Evolutionary conservation across 2,113 vertebrate species (phyloP), one percentile per base, ranked within the genome.

Genomic region (Brachyistius frenatus): DNA sequence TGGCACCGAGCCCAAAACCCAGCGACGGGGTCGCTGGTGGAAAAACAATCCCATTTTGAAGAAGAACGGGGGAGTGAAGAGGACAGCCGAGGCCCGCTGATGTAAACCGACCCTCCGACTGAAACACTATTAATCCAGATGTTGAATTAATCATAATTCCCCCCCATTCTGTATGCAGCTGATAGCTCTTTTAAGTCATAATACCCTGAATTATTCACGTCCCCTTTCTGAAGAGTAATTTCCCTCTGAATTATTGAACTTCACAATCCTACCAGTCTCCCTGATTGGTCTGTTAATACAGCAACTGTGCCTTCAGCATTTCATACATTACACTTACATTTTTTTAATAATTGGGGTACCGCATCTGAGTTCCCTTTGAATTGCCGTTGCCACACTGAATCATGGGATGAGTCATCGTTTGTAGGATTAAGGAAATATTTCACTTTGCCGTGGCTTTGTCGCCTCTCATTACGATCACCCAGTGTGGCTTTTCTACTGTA

Each of bases 151-250:
- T 94, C 92, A 94, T 91, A 81, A 74, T 86, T 78, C 73, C 68
- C 66, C 76, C 85, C 72, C 78, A 79, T 86, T 85, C 73, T 67
- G 71, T 53, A 79, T 84, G 88, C 83, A 73, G 87, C 86, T 76
- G 88, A 86, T 91, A 73, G 84, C 93, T 93, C 90, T 89, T 89
- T 93, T 80, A 90, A 95, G 93, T 94, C 92, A 94, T 95, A 95
- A 94, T 93, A 93, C 82, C 31, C 84, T 95, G 81, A 94, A 95
- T 95, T 94, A 95, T 95, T 94, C 92, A 95, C 81, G 72, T 80
- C 77, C 80, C 82, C 87, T 76, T 50, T 86, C 86, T 65, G 88
- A 90, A 58, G 90, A 94, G 86, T 94, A 93, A 95, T 94, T 93
- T 94, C 89, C 78, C 65, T 76, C 84, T 95, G 87, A 95, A 94